Evolutionary conservation across 2,797 vertebrate genomes (phyloP).

Genomic region (Uromys caudimaculatus): DNA sequence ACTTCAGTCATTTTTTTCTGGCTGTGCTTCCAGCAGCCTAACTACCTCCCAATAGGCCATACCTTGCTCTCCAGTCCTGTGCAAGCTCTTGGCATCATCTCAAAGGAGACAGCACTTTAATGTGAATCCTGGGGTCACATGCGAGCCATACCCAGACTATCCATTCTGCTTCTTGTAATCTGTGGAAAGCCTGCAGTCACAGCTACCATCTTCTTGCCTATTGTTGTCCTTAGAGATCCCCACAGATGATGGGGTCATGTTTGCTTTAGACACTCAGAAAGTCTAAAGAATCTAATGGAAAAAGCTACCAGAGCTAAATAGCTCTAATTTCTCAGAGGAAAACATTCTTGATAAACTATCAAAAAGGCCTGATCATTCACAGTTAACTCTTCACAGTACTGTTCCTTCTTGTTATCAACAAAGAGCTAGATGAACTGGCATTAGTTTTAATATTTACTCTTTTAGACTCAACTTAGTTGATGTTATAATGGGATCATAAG

Average conservation of each 20-base stretch:
- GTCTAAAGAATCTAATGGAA: conserved; percentile 34
- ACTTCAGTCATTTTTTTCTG: neutral
- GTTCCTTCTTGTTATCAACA: neutral
- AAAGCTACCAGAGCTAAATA: neutral
- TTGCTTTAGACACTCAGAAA: conserved; percentile 27
- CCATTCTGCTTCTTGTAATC: neutral
- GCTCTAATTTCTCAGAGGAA: conserved; percentile 40
- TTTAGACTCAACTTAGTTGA: conserved; percentile 54
- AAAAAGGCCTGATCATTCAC: conserved; percentile 11
- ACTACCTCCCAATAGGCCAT: neutral
- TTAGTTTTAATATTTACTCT: conserved; percentile 57
- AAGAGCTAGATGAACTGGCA: conserved; percentile 30
- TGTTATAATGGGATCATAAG: conserved; percentile 75
- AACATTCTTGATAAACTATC: conserved; percentile 46
- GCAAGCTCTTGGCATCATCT: neutral
- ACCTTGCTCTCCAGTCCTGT: too few relatives aligned
- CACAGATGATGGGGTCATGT: neutral
- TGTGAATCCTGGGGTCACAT: neutral
- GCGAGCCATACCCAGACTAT: neutral
- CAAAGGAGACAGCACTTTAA: neutral
- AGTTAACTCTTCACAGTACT: neutral
- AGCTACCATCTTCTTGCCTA: neutral
- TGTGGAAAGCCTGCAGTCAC: neutral
- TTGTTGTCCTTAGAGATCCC: neutral
- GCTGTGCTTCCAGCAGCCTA: neutral